Evolutionary conservation across 2,888 invertebrate species (phyloP), one percentile per base, ranked within the genome.

Genomic region (Pycnomerus fuliginosus): DNA sequence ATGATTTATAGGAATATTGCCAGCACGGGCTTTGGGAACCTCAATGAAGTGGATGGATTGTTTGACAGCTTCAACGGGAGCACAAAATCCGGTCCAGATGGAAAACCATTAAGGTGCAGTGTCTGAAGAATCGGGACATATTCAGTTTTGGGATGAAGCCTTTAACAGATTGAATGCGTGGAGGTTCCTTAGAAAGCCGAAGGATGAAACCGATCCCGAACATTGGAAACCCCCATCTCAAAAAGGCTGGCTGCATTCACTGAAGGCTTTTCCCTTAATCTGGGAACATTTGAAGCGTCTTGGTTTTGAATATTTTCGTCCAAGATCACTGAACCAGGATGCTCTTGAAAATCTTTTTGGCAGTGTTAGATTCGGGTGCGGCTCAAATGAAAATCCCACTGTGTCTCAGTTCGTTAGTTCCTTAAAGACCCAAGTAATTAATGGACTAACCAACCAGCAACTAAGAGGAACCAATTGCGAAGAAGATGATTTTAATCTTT

Each of bases 361-460:
- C 1, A 15, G n/a, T 12, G 47, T 29, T 40, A 29, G 50, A 16
- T 25, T 15, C 14, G 27, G 46, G 4, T 47, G 42, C 35, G 50
- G 50, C 12, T 33, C 25, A 15, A 38, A 37, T 12, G 47, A 47
- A 14, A 50, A 50, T 15, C 39, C 36, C 4, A 43, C 38, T 12
- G 38, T 16, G 8, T 10, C 14, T 3, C 44, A 48, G 16, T 51
- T 51, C 17, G 14, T 45, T 11, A 17, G 36, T 11, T 23, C 15
- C 33, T 35, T 45, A 1, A 48, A 48, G 33, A 25, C 38, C 3
- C 39, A 39, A 27, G 37, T 48, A 13, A 16, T 48, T 16, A 50
- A 48, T 17, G 31, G 43, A 4, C 25, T 43, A 8, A 30, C 14
- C 3, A 5, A 11, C n/a, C 23, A 34, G 4, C n/a, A 34, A 14